Percentiles rank a stretch among this genome's conserved stretches.
These are phyloP conservation scores for Argyra leucocephala DNA, from an alignment of 2,888 invertebrate genomes.

Conservation along the genomic window DNA sequence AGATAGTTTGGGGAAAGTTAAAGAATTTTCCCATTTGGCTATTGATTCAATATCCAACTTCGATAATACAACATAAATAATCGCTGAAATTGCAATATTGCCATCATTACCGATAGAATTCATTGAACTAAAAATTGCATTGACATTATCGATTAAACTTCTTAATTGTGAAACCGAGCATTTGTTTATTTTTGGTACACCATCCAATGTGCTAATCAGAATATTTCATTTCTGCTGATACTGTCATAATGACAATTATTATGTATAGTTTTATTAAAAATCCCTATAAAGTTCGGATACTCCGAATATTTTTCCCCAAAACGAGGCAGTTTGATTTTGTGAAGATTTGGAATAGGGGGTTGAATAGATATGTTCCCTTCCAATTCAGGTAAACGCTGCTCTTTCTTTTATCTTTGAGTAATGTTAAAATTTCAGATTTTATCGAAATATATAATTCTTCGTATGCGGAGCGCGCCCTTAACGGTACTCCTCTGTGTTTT, in stretches of 20 bases:
- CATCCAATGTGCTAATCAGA: background rate
- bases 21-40: slow-evolving; percentile 7
- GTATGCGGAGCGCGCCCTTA: background rate
- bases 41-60: background rate
- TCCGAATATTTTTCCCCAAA: background rate
- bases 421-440: background rate
- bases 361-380: background rate
- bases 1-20: background rate
- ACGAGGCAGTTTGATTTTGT: background rate
- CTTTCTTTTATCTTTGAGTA: background rate
- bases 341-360: background rate
- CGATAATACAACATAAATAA: background rate
- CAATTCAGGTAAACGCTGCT: background rate
- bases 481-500: background rate
- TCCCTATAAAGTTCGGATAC: background rate
- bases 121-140: background rate
- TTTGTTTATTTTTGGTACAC: background rate
- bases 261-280: background rate
- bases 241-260: background rate
- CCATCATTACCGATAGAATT: background rate
- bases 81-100: background rate
- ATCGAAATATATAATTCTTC: background rate
- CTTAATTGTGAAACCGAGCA: background rate
- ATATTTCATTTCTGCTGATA: no score
- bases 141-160: background rate